Evolutionary conservation across 2,113 vertebrate species (phyloP).

Genomic region (Enhydra lutris): DNA sequence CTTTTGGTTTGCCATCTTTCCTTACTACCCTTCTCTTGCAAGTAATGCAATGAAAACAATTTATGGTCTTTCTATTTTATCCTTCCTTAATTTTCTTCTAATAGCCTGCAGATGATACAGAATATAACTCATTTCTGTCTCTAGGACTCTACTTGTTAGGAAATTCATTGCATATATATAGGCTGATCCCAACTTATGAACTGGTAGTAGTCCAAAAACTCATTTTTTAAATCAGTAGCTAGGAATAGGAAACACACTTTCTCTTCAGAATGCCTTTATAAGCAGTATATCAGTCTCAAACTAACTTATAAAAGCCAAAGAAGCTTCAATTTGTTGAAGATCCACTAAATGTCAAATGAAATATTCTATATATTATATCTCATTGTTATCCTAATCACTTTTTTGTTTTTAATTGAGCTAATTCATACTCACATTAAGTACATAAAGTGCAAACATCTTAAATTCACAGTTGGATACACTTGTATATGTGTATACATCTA

Average conservation of each 20-base stretch:
- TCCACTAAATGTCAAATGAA: neutral
- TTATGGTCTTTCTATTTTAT: neutral
- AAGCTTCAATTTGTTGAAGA: neutral
- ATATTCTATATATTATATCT: neutral
- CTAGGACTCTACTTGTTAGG: neutral
- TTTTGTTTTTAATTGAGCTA: neutral
- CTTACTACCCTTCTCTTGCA: neutral
- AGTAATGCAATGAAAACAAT: neutral
- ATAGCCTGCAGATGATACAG: neutral
- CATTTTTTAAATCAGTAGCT: neutral
- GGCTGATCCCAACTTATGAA: neutral
- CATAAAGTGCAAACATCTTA: neutral
- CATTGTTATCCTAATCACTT: neutral
- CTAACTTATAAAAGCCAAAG: neutral
- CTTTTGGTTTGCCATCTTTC: neutral
- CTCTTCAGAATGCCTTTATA: neutral
- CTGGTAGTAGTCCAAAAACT: neutral
- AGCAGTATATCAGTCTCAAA: neutral
- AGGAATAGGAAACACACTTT: neutral
- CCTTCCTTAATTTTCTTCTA: constrained; percentile 26
- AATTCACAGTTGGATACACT: neutral
- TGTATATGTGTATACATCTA: neutral
- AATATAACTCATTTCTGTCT: neutral
- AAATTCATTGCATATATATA: neutral
- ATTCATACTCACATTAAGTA: neutral